phyloP scores from a whole-genome alignment of 2,113 vertebrate species.

The Corapipo altera region DNA sequence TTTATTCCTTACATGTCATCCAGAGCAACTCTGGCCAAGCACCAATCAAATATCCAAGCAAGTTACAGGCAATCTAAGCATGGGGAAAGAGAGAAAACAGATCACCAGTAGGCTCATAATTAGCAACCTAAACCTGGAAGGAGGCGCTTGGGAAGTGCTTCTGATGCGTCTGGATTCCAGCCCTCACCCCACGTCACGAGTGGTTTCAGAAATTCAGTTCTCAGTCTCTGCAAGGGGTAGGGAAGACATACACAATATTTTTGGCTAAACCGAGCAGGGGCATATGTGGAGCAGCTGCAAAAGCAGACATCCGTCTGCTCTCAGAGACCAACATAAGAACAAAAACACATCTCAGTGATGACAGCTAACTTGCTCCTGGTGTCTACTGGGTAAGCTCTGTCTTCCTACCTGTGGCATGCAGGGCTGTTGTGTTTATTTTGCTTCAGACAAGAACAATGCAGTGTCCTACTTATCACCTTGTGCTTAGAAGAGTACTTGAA shows the following conservation, averaged over 20 bases:
- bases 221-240: slow-evolving; percentile 45
- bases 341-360: not conserved
- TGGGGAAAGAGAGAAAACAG: not conserved
- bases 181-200: not conserved
- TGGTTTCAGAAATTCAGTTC: slow-evolving; percentile 28
- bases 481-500: not conserved
- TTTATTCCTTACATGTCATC: slow-evolving; percentile 32
- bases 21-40: slow-evolving; percentile 15
- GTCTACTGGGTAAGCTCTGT: not conserved
- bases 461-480: not conserved
- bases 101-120: not conserved
- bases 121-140: not conserved
- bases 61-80: not conserved
- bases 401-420: not conserved
- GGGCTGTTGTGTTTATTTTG: not conserved
- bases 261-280: not conserved
- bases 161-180: not conserved
- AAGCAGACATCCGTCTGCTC: slow-evolving; percentile 10
- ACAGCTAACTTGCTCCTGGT: not conserved
- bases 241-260: slow-evolving; percentile 1
- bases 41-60: not conserved
- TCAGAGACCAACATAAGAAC: not conserved
- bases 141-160: not conserved
- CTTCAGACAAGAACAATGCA: not conserved
- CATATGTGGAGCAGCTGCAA: slow-evolving; percentile 57